phyloP scores from a whole-genome alignment of 2,888 invertebrate species.

The Entomobrya proxima region DNA sequence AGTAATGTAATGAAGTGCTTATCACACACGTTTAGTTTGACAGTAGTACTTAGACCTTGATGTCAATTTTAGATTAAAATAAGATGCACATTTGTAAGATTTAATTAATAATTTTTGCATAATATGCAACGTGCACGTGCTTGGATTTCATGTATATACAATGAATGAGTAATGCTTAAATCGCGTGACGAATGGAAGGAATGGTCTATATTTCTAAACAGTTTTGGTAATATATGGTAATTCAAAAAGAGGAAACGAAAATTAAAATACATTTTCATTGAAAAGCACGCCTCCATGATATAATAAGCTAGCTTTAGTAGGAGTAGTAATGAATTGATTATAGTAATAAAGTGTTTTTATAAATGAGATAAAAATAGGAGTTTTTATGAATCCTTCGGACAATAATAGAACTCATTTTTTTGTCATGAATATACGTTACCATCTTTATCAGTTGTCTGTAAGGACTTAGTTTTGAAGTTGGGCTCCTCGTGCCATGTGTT shows the following conservation, averaged over 20 bases:
- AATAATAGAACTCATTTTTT: no score
- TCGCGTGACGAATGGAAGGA: conserved; percentile 1
- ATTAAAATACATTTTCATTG: conserved; percentile 1
- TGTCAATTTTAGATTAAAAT: neutral
- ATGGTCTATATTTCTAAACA: neutral
- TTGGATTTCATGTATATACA: neutral
- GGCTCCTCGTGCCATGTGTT: no score
- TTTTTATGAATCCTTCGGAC: conserved; percentile 13
- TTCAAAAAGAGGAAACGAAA: conserved; percentile 7
- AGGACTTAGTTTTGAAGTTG: no score
- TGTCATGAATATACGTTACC: no score
- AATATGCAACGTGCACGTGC: neutral
- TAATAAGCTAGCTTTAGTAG: neutral
- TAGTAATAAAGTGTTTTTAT: neutral
- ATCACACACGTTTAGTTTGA: neutral
- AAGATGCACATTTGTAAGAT: neutral
- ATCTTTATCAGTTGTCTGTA: no score
- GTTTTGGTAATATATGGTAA: neutral
- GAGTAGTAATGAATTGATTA: neutral
- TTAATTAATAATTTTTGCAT: neutral
- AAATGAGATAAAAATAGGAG: conserved; percentile 11
- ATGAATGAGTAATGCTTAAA: neutral
- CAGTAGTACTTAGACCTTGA: no score
- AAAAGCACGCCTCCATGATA: neutral
- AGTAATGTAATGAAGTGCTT: neutral